These are phyloP conservation scores for Psittacula derbiana DNA, from an alignment of 2,797 vertebrate genomes.

Conservation along the genomic window DNA sequence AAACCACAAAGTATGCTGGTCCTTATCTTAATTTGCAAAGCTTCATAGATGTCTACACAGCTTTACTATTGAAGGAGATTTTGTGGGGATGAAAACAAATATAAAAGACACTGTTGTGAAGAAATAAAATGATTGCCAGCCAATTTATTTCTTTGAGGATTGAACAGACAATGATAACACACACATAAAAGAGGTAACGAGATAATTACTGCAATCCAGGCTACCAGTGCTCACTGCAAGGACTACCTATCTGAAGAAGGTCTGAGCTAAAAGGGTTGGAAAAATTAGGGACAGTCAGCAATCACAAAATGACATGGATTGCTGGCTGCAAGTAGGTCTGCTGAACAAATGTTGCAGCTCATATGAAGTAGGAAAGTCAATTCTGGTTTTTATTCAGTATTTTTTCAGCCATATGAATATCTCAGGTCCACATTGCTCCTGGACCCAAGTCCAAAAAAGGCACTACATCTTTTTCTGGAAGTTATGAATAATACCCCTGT, in stretches of 20 bases:
- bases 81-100: background rate
- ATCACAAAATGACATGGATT: background rate
- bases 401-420: background rate
- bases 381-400: background rate
- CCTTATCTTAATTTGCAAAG: background rate
- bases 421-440: rapidly evolving
- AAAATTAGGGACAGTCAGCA: background rate
- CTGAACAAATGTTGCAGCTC: background rate
- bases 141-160: background rate
- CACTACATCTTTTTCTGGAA: background rate
- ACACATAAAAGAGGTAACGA: background rate
- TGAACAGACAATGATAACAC: background rate
- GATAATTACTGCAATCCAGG: conserved; percentile 19
- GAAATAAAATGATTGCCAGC: background rate
- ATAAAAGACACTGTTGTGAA: background rate
- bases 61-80: background rate
- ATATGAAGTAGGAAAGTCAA: background rate
- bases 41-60: background rate
- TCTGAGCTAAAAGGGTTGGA: conserved; percentile 31
- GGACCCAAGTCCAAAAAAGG: background rate
- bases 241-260: background rate
- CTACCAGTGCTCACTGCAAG: background rate
- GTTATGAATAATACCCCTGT: background rate
- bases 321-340: background rate
- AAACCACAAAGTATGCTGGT: background rate